Evolutionary conservation across 2,888 invertebrate genomes (phyloP).

Genomic region (Cephus nigrinus): DNA sequence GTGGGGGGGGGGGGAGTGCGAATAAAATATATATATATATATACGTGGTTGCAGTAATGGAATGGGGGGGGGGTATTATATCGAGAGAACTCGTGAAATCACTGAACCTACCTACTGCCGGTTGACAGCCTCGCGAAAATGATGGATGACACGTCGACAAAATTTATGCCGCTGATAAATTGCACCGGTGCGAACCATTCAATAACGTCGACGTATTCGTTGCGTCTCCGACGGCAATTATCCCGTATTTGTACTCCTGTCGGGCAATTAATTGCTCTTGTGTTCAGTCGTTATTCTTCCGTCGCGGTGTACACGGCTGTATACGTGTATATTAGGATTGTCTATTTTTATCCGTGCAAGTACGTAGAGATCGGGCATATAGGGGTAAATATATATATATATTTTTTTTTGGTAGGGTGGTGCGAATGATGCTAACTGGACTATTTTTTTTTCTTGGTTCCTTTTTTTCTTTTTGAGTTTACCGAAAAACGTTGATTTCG

Average conservation of each 20-base stretch:
- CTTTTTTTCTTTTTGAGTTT: no score
- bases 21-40: slow-evolving; percentile 10
- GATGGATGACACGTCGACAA: slow-evolving; percentile 14
- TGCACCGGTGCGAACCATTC: slow-evolving; percentile 16
- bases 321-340: no score
- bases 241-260: slow-evolving; percentile 17
- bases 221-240: slow-evolving; percentile 16
- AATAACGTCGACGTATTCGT: slow-evolving; percentile 12
- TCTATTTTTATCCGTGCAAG: no score
- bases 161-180: slow-evolving; percentile 15
- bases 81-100: background rate
- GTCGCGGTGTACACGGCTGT: background rate
- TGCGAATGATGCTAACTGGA: no score
- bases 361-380: no score
- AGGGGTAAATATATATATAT: no score
- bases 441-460: no score
- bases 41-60: slow-evolving; percentile 20
- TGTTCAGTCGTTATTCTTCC: slow-evolving; percentile 1
- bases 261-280: slow-evolving; percentile 6
- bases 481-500: no score
- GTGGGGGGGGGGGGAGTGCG: no score
- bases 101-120: background rate
- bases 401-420: no score
- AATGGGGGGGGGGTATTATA: background rate
- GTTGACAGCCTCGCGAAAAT: slow-evolving; percentile 13